Evolutionary conservation across 2,888 invertebrate genomes (phyloP), one percentile per base, ranked within the genome.

Genomic region (Polyommatus icarus): DNA sequence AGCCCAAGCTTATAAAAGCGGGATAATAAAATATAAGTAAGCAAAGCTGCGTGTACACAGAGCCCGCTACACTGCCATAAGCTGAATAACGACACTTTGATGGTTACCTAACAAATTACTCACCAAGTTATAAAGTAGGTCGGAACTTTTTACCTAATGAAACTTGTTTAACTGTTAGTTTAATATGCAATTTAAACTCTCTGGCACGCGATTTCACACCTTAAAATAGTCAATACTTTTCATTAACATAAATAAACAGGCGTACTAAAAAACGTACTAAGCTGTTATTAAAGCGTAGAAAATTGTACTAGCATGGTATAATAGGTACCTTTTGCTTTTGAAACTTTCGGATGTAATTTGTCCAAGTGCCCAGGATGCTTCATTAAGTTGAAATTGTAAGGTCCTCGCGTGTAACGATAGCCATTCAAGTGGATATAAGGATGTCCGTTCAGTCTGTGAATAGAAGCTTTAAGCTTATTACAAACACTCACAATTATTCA

Each of bases 71-170:
- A 46, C 46, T 46, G 46, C 46, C 46, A 12, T 46, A 46, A 46
- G 46, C 46, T 46, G 46, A 46, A 46, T 54, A 18, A 7, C 20
- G 59, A 20, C 20, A 59, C 8, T 59, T 20, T 20, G 24, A 29
- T 61, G 29, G 61, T 24, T 61, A 61, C 61, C 29, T 61, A 24
- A 10, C 24, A 12, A 61, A 61, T 61, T 61, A 5, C 61, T 24
- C 24, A 3, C 12, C 61, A 61, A 61, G 12, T 61, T 61, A 24
- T 24, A 46, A 46, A 46, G 3, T 20, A 40, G 50, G 50, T 75
- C 32, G 15, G 5, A 75, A 75, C 50, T 75, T 75, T 75, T 75
- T 61, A 61, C 61, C 61, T 24, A 61, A 61, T 61, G 20, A 61
- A 61, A 61, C 61, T 61, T 24, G 61, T 61, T 61, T 10, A 61